Evolutionary conservation across 2,888 invertebrate genomes (phyloP), one percentile per base, ranked within the genome.

Genomic region (Athrips mouffetella): DNA sequence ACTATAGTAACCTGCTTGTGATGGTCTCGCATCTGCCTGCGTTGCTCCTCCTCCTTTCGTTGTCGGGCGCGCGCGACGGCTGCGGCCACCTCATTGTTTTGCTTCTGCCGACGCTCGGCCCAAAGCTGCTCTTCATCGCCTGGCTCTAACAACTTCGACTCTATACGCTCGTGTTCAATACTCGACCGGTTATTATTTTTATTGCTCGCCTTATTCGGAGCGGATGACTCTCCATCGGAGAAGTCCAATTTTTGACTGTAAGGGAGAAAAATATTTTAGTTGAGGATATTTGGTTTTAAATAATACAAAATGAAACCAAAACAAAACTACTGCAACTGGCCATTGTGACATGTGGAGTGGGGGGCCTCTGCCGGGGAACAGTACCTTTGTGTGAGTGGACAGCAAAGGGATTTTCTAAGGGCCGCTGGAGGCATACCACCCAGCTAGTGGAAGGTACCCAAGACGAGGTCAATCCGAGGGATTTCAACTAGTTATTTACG

Each of bases 31-130:
- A 71, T 89, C 52, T 87, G 86, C 20, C 94, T 91, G 54, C 96
- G 93, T 67, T 97, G 96, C 69, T 96, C 97, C 67, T 97, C 96
- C 67, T 96, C 96, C 63, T 96, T 94, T 21, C 95, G 91, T 69
- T 94, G 94, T 48, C 94, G 92, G 0, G 96, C 96, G 21, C 96
- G 90, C 59, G 95, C 96, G 11, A 96, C 94, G 1, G 94, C 94
- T 49, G 92, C 91, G 7, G 93, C 93, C 42, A 96, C 92, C 66
- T 93, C 93, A 62, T 93, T 91, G 70, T 87, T 88, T 60, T 93
- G 92, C 54, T 92, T 91, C 50, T 91, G 89, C 45, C 94, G 90
- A 50, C 92, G 89, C 67, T 93, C 92, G n/a, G 91, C 90, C 92
- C 93, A 92, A 49, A 92, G 75, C 64, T 94, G 80, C 16, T 85